phyloP scores from a whole-genome alignment of 2,113 vertebrate species.

The Poecile atricapillus region DNA sequence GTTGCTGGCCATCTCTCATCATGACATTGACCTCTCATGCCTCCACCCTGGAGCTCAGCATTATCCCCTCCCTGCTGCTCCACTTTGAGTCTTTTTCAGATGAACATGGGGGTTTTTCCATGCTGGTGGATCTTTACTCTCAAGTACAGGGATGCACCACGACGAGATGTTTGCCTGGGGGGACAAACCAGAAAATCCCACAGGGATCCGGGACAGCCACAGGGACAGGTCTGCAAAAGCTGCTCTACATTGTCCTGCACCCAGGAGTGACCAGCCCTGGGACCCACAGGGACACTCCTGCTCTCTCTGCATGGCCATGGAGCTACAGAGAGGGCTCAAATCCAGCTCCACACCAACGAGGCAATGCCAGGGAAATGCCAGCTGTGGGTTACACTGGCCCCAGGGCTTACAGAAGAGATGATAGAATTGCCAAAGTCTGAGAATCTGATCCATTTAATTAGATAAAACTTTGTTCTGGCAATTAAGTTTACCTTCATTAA shows the following conservation, averaged over 20 bases:
- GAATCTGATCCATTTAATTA: background rate
- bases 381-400: background rate
- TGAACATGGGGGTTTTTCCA: background rate
- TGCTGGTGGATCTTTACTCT: background rate
- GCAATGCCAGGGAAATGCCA: background rate
- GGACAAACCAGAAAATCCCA: background rate
- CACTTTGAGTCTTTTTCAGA: background rate
- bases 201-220: background rate
- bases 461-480: background rate
- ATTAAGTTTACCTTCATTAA: background rate
- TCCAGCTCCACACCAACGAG: accelerated
- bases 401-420: background rate
- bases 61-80: background rate
- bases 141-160: background rate
- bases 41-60: background rate
- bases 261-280: background rate
- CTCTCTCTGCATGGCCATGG: background rate
- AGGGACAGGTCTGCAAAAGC: background rate
- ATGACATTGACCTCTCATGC: background rate
- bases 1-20: slow-evolving; percentile 3
- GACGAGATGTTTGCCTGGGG: background rate
- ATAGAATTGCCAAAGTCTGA: background rate
- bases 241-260: background rate
- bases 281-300: background rate
- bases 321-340: background rate